Evolutionary conservation across 2,113 vertebrate genomes (phyloP).

Genomic region (Climacteris rufus): DNA sequence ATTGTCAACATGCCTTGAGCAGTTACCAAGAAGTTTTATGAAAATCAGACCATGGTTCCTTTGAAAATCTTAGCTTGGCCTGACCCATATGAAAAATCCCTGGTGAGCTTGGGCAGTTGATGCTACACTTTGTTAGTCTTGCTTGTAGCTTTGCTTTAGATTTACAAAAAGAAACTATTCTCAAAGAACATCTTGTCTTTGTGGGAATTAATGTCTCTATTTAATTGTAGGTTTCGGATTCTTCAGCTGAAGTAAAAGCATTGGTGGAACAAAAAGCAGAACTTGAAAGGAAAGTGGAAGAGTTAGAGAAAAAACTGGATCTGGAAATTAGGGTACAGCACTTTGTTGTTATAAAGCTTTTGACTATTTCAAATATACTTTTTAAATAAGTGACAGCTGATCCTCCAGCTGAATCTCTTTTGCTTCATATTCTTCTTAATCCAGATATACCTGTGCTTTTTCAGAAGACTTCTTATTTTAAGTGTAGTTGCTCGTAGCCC

Average conservation of each 20-base stretch:
- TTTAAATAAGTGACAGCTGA: not conserved
- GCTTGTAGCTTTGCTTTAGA: not conserved
- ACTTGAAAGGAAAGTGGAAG: conserved; percentile 79
- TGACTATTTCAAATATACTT: not conserved
- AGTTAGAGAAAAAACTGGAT: conserved; percentile 83
- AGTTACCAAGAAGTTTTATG: not conserved
- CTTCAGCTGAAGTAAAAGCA: conserved; percentile 78
- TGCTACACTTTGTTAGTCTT: not conserved
- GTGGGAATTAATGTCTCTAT: conserved; percentile 5
- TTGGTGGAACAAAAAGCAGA: conserved; percentile 84
- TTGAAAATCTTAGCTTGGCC: conserved; percentile 1
- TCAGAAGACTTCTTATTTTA: not conserved
- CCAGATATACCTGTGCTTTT: not conserved
- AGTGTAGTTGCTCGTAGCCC: not conserved
- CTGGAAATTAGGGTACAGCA: conserved; percentile 79
- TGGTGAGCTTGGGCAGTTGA: not conserved
- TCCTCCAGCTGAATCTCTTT: not conserved
- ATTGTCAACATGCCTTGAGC: not conserved
- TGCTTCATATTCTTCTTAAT: not conserved
- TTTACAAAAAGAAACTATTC: not conserved
- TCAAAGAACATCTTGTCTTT: not conserved
- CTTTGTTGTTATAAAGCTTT: not conserved
- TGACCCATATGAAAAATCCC: not conserved
- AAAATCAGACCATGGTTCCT: not conserved
- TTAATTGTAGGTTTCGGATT: conserved; percentile 72